Evolutionary conservation across 2,888 invertebrate genomes (phyloP).

Genomic region (Plagiodera versicolora): DNA sequence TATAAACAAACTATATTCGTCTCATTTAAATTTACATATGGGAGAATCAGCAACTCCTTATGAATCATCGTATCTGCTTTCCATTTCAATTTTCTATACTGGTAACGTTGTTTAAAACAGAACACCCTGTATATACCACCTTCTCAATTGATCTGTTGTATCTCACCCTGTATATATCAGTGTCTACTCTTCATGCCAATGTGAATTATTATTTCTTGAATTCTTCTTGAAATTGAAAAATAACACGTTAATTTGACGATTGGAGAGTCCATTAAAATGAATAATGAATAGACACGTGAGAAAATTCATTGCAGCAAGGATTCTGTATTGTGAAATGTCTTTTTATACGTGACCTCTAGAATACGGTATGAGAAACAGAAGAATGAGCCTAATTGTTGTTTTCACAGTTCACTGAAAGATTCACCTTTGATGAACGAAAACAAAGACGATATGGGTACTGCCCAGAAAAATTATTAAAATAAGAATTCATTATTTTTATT

Average conservation of each 20-base stretch:
- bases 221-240: slow-evolving; percentile 3
- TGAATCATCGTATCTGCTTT: no score
- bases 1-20: no score
- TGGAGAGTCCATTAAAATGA: slow-evolving; percentile 13
- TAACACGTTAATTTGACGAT: slow-evolving; percentile 9
- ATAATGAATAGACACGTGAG: slow-evolving; percentile 14
- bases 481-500: neutral
- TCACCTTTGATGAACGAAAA: slow-evolving; percentile 4
- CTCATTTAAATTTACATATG: no score
- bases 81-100: no score
- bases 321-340: slow-evolving; percentile 12
- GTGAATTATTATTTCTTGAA: neutral
- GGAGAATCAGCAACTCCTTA: no score
- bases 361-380: slow-evolving; percentile 11
- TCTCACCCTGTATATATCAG: no score
- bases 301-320: slow-evolving; percentile 10
- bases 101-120: no score
- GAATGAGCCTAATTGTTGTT: slow-evolving; percentile 7
- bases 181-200: neutral
- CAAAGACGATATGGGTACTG: neutral
- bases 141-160: no score
- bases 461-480: neutral
- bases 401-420: slow-evolving; percentile 11
- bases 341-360: slow-evolving; percentile 12
- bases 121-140: no score